phyloP scores from a whole-genome alignment of 2,113 vertebrate genomes.

The Myotis davidii region DNA sequence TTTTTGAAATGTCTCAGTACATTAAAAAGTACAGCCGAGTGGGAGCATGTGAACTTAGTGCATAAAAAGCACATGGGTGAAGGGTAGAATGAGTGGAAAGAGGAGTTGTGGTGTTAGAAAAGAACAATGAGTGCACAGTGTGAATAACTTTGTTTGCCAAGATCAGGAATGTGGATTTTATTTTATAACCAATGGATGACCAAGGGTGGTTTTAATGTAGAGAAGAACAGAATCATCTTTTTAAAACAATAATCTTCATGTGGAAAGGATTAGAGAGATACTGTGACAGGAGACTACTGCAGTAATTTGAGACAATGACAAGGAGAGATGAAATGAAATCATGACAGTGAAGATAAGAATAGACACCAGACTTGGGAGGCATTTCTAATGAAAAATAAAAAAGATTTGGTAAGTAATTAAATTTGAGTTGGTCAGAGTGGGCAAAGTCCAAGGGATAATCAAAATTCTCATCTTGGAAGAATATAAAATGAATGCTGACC shows the following conservation, averaged over 20 bases:
- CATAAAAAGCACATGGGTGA: background rate
- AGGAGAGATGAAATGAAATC: background rate
- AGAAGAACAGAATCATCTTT: background rate
- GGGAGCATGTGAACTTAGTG: background rate
- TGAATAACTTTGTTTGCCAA: background rate
- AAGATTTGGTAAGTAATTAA: background rate
- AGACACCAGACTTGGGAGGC: background rate
- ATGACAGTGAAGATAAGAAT: background rate
- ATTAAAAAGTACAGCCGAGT: background rate
- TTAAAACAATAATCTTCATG: background rate
- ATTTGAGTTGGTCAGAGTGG: background rate
- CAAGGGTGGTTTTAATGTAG: background rate
- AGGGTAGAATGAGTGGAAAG: background rate
- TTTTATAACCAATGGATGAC: background rate
- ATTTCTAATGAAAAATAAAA: background rate
- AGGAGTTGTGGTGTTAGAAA: background rate
- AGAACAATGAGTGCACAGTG: background rate
- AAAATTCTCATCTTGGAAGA: background rate
- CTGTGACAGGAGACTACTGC: background rate
- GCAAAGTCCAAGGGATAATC: background rate
- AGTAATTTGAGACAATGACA: constrained; percentile 1
- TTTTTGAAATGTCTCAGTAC: background rate
- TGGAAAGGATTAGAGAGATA: background rate
- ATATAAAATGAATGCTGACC: background rate
- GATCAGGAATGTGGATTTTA: background rate